phyloP scores from a whole-genome alignment of 1,140 invertebrate species.

The Neodiprion lecontei region DNA sequence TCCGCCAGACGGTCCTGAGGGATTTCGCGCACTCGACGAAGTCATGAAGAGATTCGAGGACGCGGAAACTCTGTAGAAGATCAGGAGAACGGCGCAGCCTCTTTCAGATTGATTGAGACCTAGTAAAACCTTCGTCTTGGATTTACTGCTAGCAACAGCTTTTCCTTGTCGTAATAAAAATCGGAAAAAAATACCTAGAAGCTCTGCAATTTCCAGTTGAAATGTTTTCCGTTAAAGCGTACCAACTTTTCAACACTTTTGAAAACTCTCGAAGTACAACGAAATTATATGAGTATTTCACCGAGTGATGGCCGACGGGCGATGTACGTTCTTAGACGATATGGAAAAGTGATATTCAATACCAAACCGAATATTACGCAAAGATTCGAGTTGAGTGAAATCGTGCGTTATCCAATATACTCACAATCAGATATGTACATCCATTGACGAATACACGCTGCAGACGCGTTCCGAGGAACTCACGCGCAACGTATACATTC shows the following conservation, averaged over 20 bases:
- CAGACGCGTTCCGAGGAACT: neutral
- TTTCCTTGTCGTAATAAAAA: too few species aligned
- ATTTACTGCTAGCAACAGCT: neutral
- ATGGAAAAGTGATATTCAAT: constrained; percentile 33
- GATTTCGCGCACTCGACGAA: neutral
- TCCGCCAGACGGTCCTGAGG: neutral
- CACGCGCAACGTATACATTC: neutral
- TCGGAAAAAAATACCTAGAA: too few species aligned
- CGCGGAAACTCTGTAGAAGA: neutral
- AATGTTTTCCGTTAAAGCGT: neutral
- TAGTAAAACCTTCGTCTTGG: neutral
- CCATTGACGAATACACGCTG: neutral
- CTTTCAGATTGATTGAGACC: neutral
- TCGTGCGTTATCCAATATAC: neutral
- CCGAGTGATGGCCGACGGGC: too few species aligned
- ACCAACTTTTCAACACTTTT: neutral
- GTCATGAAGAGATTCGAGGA: neutral
- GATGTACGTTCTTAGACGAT: too few species aligned
- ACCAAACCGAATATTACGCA: constrained; percentile 35
- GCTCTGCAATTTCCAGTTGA: neutral
- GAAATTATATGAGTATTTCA: too few species aligned
- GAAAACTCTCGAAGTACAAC: too few species aligned
- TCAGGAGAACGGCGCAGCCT: neutral
- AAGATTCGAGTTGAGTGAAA: neutral
- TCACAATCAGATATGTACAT: neutral